Base-by-base conservation (phyloP, 2,113 vertebrate genomes). In the Galemys pyrenaicus region DNA sequence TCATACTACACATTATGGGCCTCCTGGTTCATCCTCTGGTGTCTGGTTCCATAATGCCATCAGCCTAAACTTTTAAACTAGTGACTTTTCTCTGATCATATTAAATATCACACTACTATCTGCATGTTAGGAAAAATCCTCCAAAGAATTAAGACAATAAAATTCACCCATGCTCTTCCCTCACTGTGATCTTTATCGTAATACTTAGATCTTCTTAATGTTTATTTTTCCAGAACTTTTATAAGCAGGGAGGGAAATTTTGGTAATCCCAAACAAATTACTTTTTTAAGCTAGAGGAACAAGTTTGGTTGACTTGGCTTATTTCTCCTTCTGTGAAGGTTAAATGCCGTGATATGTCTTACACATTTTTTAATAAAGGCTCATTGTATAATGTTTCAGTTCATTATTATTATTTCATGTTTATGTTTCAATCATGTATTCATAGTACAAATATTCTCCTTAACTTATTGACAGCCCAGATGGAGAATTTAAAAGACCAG, bases 241-340 rank as follows among this genome's bases (percentile, higher is more conserved):
- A 74, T 16, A 70, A 46, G 5, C 22, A 84, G 37, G n/a, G 9
- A 96, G n/a, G n/a, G 10, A 96, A 73, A 83, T 95, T 83, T 95
- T 37, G 26, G 35, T 89, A 95, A 95, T 92, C 84, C 64, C n/a
- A 87, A 11, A 1, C 41, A 65, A 96, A 92, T 74, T 64, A 49
- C n/a, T 81, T 96, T 95, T 93, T 93, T 95, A 94, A 58, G 62
- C 67, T 80, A 39, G 6, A 32, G 9, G 4, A 70, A 96, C 28
- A 70, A 68, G 16, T 75, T 79, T 62, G 51, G 54, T 74, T 87
- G 51, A 64, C 32, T 86, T 94, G 30, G n/a, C 81, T 96, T 73
- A 26, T 91, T 92, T 46, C 44, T 22, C 5, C 7, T 44, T 75
- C 37, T 85, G 22, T 37, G 54, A 91, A 78, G 17, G 22, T 71